Conservation (phyloP, 2,113 vertebrate genomes). For the Oncorhynchus clarkii region DNA sequence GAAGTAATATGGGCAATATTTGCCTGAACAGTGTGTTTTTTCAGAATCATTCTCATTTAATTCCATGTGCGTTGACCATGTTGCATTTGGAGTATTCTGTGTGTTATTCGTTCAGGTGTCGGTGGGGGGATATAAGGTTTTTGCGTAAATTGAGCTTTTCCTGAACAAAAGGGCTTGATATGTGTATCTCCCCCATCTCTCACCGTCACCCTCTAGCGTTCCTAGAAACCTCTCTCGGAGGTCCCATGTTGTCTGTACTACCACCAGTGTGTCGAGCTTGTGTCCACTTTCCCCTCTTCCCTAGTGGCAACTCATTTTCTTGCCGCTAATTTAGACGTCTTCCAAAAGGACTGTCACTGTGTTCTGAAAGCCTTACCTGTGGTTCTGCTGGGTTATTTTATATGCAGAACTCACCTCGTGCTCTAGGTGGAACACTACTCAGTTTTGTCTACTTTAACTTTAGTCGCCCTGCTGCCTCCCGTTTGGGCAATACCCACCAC, state of each 20-base stretch:
- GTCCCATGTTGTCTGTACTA: no score
- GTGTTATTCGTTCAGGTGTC: neutral
- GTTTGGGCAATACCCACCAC: constrained; percentile 30
- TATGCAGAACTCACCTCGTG: constrained; percentile 1
- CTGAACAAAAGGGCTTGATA: neutral
- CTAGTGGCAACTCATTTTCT: no score
- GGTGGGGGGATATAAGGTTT: neutral
- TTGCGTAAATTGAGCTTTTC: neutral
- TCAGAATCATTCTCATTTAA: constrained; percentile 59
- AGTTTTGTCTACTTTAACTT: constrained; percentile 40
- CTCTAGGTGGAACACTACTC: constrained; percentile 28
- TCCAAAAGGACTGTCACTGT: neutral
- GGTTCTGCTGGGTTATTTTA: constrained; percentile 18
- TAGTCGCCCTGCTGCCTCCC: constrained; percentile 66
- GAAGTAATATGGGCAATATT: constrained; percentile 87
- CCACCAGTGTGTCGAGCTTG: no score
- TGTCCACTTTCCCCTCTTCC: no score
- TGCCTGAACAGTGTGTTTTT: constrained; percentile 61
- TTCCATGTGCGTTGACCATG: constrained; percentile 38
- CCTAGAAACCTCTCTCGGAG: neutral
- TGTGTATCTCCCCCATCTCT: neutral
- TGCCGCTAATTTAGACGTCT: neutral
- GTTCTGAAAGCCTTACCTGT: constrained; percentile 43
- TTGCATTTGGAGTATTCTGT: neutral
- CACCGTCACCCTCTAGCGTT: neutral